Evolutionary conservation across 2,888 invertebrate genomes (phyloP).

Genomic region (Germaria angustata): DNA sequence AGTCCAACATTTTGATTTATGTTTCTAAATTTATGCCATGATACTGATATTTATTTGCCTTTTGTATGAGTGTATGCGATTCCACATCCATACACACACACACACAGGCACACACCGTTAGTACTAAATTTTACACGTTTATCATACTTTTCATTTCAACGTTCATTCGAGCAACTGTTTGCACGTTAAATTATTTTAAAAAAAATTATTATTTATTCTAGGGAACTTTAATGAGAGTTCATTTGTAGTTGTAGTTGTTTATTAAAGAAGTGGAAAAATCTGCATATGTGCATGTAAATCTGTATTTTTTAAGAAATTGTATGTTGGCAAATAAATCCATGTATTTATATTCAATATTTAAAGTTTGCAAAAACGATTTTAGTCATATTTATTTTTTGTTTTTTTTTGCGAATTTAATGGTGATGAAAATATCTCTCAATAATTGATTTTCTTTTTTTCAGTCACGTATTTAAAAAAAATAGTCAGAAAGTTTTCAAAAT

Average conservation of each 20-base stretch:
- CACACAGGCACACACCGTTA: background rate
- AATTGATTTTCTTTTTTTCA: no score
- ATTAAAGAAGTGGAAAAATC: no score
- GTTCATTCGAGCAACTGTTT: slow-evolving; percentile 6
- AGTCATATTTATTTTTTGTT: no score
- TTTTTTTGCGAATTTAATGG: no score
- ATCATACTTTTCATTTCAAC: slow-evolving; percentile 46
- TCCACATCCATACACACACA: background rate
- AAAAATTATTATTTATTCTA: background rate
- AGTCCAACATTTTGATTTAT: slow-evolving; percentile 80
- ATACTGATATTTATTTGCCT: slow-evolving; percentile 57
- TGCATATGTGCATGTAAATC: no score
- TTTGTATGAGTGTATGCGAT: background rate
- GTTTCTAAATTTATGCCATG: slow-evolving; percentile 76
- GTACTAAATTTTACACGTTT: slow-evolving; percentile 37
- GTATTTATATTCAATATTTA: background rate
- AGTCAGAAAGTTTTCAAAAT: no score
- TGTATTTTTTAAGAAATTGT: background rate
- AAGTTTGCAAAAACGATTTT: background rate
- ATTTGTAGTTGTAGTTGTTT: background rate
- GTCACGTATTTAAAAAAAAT: no score
- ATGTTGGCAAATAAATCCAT: background rate
- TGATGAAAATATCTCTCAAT: no score
- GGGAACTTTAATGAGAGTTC: background rate
- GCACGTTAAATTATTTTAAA: background rate